phyloP scores from a whole-genome alignment of 2,888 invertebrate species.

The Encarsia formosa region DNA sequence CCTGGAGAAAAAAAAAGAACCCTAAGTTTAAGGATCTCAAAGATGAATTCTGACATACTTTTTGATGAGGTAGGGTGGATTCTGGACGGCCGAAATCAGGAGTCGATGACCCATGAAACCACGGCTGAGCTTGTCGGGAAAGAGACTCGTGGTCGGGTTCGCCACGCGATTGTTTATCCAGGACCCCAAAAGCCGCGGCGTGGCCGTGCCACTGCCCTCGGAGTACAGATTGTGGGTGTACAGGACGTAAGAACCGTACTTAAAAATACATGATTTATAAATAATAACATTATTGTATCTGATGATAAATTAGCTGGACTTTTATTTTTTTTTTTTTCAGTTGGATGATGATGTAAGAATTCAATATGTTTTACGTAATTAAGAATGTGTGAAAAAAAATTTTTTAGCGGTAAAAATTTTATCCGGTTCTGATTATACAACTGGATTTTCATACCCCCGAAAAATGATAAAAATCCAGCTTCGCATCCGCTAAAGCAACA shows the following conservation, averaged over 20 bases:
- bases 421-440: too few species aligned
- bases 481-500: neutral
- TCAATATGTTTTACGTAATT: neutral
- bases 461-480: too few species aligned
- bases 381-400: too few species aligned
- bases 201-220: conserved; percentile 70
- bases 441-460: too few species aligned
- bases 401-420: too few species aligned
- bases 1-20: conserved; percentile 8
- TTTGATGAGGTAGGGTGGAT: conserved; percentile 71
- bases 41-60: too few species aligned
- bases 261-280: conserved; percentile 3
- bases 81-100: conserved; percentile 64
- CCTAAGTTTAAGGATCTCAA: too few species aligned
- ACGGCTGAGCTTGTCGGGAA: conserved; percentile 63
- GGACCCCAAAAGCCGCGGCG: conserved; percentile 64
- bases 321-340: too few species aligned
- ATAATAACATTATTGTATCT: too few species aligned
- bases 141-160: conserved; percentile 56
- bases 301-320: too few species aligned
- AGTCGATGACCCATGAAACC: conserved; percentile 76
- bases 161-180: conserved; percentile 66
- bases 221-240: conserved; percentile 71
- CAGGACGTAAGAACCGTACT: conserved; percentile 68
- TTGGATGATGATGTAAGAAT: too few species aligned